Evolutionary conservation across 2,113 vertebrate genomes (phyloP).

Genomic region (Pitta sordida): DNA sequence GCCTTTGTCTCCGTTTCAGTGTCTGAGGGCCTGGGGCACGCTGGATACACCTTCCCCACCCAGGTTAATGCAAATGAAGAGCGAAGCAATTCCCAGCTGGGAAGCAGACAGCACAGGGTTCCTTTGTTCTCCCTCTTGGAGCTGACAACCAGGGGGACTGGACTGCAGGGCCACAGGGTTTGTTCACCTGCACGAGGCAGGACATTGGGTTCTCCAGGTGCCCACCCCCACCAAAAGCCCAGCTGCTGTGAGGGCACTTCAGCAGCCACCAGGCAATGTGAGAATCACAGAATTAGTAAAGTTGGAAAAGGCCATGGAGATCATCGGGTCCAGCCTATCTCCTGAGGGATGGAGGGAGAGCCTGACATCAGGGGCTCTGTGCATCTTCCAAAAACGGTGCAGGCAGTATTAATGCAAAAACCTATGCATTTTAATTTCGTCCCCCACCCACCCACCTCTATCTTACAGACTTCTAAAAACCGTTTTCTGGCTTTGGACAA

Average conservation of each 20-base stretch:
- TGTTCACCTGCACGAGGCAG: neutral
- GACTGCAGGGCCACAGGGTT: neutral
- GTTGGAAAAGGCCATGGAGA: no score
- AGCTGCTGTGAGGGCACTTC: neutral
- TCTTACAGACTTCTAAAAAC: neutral
- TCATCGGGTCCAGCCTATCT: no score
- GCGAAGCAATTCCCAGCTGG: neutral
- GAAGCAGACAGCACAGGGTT: neutral
- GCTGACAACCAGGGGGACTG: neutral
- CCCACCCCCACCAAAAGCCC: neutral
- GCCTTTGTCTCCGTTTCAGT: neutral
- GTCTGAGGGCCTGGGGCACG: slow-evolving; percentile 25
- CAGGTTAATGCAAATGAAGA: neutral
- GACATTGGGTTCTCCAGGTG: neutral
- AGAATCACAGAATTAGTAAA: no score
- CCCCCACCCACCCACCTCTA: neutral
- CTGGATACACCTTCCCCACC: neutral
- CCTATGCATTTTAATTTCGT: neutral
- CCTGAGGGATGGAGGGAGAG: neutral
- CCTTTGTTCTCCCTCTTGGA: neutral
- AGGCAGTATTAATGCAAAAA: neutral
- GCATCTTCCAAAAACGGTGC: neutral
- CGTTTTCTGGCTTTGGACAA: neutral
- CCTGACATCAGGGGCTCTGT: fast-evolving
- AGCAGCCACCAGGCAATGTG: neutral